Percentiles rank a stretch among this genome's conserved stretches.
phyloP scores from a whole-genome alignment of 2,113 vertebrate species.

The Alligator mississippiensis region DNA sequence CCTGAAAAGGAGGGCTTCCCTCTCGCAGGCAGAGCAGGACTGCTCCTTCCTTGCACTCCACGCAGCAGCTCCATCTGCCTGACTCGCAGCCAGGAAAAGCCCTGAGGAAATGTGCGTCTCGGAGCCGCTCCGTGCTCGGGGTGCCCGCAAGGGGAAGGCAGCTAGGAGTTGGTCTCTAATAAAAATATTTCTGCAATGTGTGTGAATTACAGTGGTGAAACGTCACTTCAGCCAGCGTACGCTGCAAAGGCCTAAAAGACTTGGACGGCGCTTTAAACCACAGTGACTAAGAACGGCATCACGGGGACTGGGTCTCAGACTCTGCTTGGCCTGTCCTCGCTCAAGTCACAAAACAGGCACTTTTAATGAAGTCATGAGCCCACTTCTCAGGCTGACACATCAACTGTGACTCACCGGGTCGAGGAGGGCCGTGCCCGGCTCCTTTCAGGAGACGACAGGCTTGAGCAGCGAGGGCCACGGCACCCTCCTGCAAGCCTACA shows the following conservation, averaged over 20 bases:
- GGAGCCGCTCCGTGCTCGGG: neutral
- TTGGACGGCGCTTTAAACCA: constrained; percentile 16
- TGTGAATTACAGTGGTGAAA: neutral
- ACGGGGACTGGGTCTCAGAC: constrained; percentile 1
- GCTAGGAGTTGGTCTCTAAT: neutral
- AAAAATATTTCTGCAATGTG: neutral
- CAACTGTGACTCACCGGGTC: constrained; percentile 53
- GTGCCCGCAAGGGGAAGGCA: neutral
- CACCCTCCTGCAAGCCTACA: neutral
- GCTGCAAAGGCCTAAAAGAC: neutral
- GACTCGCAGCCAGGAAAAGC: neutral
- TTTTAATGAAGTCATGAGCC: constrained; percentile 23
- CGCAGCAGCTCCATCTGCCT: neutral
- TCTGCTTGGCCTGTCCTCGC: constrained; percentile 1
- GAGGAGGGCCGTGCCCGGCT: neutral
- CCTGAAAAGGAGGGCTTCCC: too few relatives aligned
- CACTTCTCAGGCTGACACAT: constrained; percentile 18
- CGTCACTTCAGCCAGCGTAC: neutral
- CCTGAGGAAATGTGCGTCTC: neutral
- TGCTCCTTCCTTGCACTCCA: neutral
- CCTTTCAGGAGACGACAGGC: neutral
- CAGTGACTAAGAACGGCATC: constrained; percentile 49
- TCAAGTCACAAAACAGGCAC: constrained; percentile 48
- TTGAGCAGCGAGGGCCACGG: neutral
- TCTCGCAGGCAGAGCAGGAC: too few relatives aligned